phyloP scores from a whole-genome alignment of 2,888 invertebrate species.

The Miltochrista miniata region DNA sequence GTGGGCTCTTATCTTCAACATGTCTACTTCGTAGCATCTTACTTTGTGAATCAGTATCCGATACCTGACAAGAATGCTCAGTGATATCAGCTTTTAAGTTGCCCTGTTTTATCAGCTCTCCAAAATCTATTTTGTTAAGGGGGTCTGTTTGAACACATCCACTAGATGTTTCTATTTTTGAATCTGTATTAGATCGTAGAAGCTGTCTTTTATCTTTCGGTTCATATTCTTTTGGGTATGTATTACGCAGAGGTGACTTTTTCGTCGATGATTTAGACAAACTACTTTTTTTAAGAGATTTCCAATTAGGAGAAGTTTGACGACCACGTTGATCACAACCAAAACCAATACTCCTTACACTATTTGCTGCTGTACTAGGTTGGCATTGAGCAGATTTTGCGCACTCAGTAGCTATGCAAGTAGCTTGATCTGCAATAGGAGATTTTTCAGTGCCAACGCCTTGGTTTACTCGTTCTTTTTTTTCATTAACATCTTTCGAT shows the following conservation, averaged over 20 bases:
- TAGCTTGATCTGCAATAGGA: slow-evolving; percentile 45
- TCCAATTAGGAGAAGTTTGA: slow-evolving; percentile 1
- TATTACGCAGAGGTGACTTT: slow-evolving; percentile 36
- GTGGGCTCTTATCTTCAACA: background rate
- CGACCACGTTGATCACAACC: slow-evolving; percentile 21
- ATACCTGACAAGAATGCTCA: background rate
- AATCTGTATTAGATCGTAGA: slow-evolving; percentile 56
- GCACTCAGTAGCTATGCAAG: slow-evolving; percentile 55
- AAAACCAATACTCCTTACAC: slow-evolving; percentile 5
- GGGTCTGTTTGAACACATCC: slow-evolving; percentile 29
- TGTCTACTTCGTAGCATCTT: background rate
- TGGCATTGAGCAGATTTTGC: slow-evolving; percentile 59
- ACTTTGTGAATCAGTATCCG: background rate
- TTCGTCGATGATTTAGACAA: background rate
- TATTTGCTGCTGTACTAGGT: slow-evolving; percentile 18
- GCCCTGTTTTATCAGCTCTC: background rate
- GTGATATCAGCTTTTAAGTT: background rate
- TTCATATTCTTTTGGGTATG: slow-evolving; percentile 51
- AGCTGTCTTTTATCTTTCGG: slow-evolving; percentile 47
- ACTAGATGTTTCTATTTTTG: slow-evolving; percentile 32
- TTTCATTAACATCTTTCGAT: slow-evolving; percentile 24
- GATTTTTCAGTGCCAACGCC: slow-evolving; percentile 47
- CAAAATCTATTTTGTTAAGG: background rate
- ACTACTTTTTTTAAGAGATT: slow-evolving; percentile 7
- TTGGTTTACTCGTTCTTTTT: slow-evolving; percentile 21